Base-by-base conservation (phyloP, 2,888 invertebrate species). In the Antheraea yamamai region DNA sequence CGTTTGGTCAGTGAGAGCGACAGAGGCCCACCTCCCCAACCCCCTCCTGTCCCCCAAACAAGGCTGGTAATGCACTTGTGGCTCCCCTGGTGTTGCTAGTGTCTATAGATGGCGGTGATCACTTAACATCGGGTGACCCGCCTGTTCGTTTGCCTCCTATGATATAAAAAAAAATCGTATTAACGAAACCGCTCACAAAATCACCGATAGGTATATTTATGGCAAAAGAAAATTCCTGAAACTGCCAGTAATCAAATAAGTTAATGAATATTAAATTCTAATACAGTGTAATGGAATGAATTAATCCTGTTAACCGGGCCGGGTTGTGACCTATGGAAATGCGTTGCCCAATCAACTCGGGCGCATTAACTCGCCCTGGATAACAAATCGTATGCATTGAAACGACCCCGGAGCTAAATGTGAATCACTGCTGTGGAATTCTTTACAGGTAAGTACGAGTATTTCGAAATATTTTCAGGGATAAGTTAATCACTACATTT, bases 301-400 rank as follows among this genome's bases (percentile, higher is more conserved):
- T 47, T 75, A 23, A 72, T 74, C 71, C 68, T 30, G 72, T 73
- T 74, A 82, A 82, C 75, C 77, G 76, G 84, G 84, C 75, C 85
- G 80, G 85, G 84, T 83, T 81, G 73, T 66, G 85, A 82, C 84
- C 82, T 87, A 86, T 86, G 87, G 78, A 81, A 86, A 86, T 75
- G 61, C 64, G 76, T 85, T 86, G 80, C 85, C 83, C 83, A 84
- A 85, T 82, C 78, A 72, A 70, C 61, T 74, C 75, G 78, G 74
- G 75, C 77, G 74, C 74, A 73, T 51, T 73, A 30, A 77, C 73
- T 73, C 76, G 79, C 74, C 77, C 80, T 77, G 75, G 71, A 78
- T 80, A 68, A 51, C 64, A 39, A 70, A 70, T 70, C 39, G 39
- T 70, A 70, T 39, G 70, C 39, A 70, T 70, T 18, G 39, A 70